A percentile compares a stretch with the other conserved stretches of the same genome.
phyloP scores from a whole-genome alignment of 92 coral and sea anemone species.

The Meandrina meandrites region DNA sequence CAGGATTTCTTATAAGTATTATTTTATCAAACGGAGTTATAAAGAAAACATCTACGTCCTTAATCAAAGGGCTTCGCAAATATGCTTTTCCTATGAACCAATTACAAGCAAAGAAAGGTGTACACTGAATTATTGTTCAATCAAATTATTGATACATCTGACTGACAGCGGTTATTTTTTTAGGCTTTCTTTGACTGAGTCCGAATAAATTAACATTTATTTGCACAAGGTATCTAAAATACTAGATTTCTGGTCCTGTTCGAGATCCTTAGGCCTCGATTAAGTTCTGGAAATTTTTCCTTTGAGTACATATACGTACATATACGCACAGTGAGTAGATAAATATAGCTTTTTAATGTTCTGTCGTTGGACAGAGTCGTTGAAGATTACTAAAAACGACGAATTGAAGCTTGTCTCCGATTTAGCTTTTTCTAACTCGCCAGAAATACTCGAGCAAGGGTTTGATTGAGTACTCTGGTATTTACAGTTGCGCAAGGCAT shows the following conservation, averaged over 20 bases:
- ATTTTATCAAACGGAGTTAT: not conserved
- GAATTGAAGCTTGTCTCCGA: too few relatives aligned
- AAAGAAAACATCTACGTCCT: not conserved
- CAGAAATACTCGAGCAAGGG: not conserved
- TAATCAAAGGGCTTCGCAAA: not conserved
- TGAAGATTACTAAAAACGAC: not conserved
- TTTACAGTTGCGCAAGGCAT: not conserved
- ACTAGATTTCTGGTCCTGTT: not conserved
- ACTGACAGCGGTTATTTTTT: not conserved
- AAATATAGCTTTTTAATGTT: not conserved
- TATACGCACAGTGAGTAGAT: not conserved
- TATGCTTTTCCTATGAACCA: not conserved
- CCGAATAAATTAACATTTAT: not conserved
- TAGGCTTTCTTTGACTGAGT: not conserved
- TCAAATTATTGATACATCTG: slow-evolving; percentile 8
- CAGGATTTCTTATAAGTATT: not conserved
- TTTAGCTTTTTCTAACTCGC: too few relatives aligned
- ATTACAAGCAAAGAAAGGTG: not conserved
- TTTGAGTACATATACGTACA: too few relatives aligned
- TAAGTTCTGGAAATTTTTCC: not conserved
- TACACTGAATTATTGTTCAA: not conserved
- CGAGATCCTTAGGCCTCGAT: not conserved
- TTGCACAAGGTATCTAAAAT: not conserved
- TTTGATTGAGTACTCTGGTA: not conserved
- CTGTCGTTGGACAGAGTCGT: not conserved